Percentiles rank a stretch among this genome's conserved stretches.
Evolutionary conservation across 2,113 vertebrate genomes (phyloP).

Genomic region (Sebastes fasciatus): DNA sequence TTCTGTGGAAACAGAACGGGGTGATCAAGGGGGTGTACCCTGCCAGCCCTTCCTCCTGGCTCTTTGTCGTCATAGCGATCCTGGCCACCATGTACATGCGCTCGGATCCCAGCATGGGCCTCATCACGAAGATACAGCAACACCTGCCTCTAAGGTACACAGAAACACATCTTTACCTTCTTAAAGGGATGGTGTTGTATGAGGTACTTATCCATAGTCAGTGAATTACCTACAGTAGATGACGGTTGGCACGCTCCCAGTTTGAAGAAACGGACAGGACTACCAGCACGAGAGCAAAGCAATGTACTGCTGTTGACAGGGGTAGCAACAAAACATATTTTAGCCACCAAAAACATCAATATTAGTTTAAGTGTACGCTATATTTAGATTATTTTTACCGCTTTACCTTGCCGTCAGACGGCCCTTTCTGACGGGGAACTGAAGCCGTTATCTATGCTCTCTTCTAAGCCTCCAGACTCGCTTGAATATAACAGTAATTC

Average conservation of each 20-base stretch:
- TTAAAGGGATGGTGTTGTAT: not conserved
- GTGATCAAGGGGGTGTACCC: slow-evolving; percentile 90
- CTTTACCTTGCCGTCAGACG: not conserved
- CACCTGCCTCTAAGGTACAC: slow-evolving; percentile 88
- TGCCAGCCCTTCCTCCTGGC: slow-evolving; percentile 91
- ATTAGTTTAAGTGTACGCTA: not conserved
- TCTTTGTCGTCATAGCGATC: slow-evolving; percentile 91
- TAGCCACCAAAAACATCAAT: not conserved
- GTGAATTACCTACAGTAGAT: too few relatives aligned
- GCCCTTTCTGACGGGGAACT: not conserved
- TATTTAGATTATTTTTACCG: not conserved
- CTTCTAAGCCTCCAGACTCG: not conserved
- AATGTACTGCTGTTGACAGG: too few relatives aligned
- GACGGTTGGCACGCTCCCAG: too few relatives aligned
- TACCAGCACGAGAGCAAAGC: too few relatives aligned
- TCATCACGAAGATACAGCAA: slow-evolving; percentile 91
- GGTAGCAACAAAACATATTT: not conserved
- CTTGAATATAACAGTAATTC: not conserved
- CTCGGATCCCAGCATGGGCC: slow-evolving; percentile 92
- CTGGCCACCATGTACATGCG: slow-evolving; percentile 90
- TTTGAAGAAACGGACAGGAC: too few relatives aligned
- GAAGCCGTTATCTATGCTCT: not conserved
- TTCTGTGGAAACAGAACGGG: slow-evolving; percentile 84
- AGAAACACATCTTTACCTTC: not conserved
- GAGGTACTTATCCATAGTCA: not conserved